Evolutionary conservation across 1,140 invertebrate species (phyloP).

Genomic region (Cyphomyrmex costatus): DNA sequence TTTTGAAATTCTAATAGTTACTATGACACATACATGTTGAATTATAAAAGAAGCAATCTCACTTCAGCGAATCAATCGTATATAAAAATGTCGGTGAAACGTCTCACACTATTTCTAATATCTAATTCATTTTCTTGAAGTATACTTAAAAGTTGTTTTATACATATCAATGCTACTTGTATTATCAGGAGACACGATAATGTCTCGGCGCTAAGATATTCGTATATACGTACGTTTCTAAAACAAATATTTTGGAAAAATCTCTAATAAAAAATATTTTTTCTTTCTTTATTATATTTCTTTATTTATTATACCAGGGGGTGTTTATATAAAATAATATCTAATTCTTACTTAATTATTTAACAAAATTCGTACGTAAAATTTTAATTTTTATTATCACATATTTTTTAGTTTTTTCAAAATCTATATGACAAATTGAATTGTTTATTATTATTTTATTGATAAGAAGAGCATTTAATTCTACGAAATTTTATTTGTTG

Average conservation of each 20-base stretch:
- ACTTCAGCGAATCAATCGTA: neutral
- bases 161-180: neutral
- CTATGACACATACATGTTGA: neutral
- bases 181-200: too few relatives aligned
- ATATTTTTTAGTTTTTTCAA: neutral
- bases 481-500: neutral
- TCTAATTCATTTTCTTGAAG: neutral
- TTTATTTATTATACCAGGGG: neutral
- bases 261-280: neutral
- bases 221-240: neutral
- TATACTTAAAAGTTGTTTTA: neutral
- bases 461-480: neutral
- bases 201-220: too few relatives aligned
- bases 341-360: neutral
- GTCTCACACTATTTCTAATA: neutral
- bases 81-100: neutral
- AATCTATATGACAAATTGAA: neutral
- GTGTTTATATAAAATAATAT: neutral
- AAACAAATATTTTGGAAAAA: conserved; percentile 13
- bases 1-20: neutral
- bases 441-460: conserved; percentile 1
- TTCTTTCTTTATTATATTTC: too few relatives aligned
- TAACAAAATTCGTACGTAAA: neutral
- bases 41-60: conserved; percentile 20
- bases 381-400: neutral